Evolutionary conservation across 2,888 invertebrate species (phyloP), one percentile per base, ranked within the genome.

Genomic region (Tuta absoluta): DNA sequence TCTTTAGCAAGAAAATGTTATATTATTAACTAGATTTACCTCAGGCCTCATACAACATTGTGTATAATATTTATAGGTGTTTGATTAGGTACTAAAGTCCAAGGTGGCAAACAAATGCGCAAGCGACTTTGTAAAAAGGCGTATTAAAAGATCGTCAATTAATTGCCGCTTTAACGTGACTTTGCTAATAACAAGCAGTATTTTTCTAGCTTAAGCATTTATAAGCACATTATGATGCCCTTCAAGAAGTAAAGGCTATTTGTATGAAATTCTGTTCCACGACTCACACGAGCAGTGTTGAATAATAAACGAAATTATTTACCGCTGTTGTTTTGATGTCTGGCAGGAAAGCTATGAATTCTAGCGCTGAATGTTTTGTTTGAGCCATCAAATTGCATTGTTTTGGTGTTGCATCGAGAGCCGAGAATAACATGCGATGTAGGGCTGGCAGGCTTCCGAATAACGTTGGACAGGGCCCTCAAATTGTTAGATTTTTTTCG

Each of bases 381-480:
- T 60, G 23, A 41, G 59, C 33, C 41, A 33, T 33, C 28, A 62
- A 62, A 17, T 45, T 23, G 51, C 45, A 38, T 62, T 65, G 59
- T 59, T 33, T 60, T 60, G 41, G 59, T 63, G 51, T 51, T 38
- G 53, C 33, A 24, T 33, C 56, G 33, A 56, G 56, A 33, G 45
- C 49, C 45, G 49, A 58, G 45, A 66, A 63, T 66, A 66, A 63
- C 65, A 33, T 33, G 33, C 33, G 33, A 33, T 10, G 7, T 33
- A 33, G 33, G 33, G 33, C 33, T 33, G 33, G 8, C 33, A 33
- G 1, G 10, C 33, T 33, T 33, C 7, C 33, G 10, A 33, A 33
- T 33, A 33, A 33, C 4, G 10, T 10, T 33, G 33, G 33, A 33
- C 33, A 33, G 33, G 28, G 5, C 28, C 5, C 3, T 28, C 10